Conservation (phyloP, 2,113 vertebrate species). For the Tenrec ecaudatus region DNA sequence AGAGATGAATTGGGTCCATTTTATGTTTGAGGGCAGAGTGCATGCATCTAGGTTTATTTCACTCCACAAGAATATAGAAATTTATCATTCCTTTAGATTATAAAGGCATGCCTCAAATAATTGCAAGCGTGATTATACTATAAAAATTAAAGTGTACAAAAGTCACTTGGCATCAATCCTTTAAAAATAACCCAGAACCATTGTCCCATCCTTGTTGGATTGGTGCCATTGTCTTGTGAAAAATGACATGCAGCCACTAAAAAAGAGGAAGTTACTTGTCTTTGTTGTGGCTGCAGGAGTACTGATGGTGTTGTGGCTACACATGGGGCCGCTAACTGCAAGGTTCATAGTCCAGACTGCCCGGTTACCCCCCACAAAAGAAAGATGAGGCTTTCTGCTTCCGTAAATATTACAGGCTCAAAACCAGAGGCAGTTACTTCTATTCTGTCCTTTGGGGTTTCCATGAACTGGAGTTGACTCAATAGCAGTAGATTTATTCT, state of each 20-base stretch:
- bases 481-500: not conserved
- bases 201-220: not conserved
- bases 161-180: not conserved
- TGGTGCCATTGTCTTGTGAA: not conserved
- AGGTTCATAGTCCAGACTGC: no score
- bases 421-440: no score
- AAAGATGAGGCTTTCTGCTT: no score
- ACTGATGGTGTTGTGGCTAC: no score
- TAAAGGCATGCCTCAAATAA: conserved; percentile 13
- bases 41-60: not conserved
- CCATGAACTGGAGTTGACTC: no score
- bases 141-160: conserved; percentile 12
- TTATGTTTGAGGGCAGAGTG: not conserved
- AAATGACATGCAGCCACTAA: not conserved
- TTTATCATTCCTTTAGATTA: not conserved
- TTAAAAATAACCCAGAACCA: conserved; percentile 6
- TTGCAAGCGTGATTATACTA: not conserved
- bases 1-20: not conserved
- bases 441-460: no score
- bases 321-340: no score
- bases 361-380: no score
- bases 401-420: no score
- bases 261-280: not conserved
- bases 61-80: conserved; percentile 9
- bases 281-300: not conserved